Percentiles rank a stretch among this genome's conserved stretches.
phyloP scores from a whole-genome alignment of 2,797 vertebrate species.

The Eupleurogrammus muticus region DNA sequence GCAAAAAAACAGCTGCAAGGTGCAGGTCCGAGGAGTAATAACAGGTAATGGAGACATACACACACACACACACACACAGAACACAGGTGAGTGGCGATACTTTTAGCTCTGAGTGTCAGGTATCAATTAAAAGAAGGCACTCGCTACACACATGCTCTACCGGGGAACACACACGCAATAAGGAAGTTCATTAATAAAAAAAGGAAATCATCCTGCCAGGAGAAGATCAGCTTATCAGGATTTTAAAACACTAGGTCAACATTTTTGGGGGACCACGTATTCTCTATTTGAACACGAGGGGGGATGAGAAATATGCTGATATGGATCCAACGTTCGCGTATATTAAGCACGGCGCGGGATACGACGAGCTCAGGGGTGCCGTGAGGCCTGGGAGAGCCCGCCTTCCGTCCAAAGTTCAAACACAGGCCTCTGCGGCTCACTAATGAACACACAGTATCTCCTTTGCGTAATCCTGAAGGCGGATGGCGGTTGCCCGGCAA shows the following conservation, averaged over 20 bases:
- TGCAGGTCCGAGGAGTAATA: constrained; percentile 2
- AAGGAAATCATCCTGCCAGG: background rate
- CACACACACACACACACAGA: background rate
- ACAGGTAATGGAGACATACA: constrained; percentile 6
- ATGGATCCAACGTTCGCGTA: background rate
- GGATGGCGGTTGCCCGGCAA: constrained; percentile 11
- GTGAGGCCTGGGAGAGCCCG: too few species aligned
- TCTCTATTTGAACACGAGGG: background rate
- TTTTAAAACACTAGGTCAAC: background rate
- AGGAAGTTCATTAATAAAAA: constrained; percentile 12
- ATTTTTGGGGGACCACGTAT: background rate
- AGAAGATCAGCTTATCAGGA: background rate
- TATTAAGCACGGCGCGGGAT: background rate
- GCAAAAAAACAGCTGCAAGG: constrained; percentile 54
- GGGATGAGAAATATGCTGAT: background rate
- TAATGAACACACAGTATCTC: background rate
- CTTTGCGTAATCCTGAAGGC: background rate
- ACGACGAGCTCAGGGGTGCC: background rate
- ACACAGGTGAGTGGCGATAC: constrained; percentile 33
- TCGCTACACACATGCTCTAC: constrained; percentile 22
- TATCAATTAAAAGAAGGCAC: constrained; percentile 29
- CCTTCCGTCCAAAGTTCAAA: background rate
- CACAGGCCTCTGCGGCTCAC: background rate
- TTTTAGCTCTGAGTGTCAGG: constrained; percentile 28
- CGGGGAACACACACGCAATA: background rate